Percentiles rank a stretch among this genome's conserved stretches.
Conservation (phyloP, 2,888 invertebrate species). For the Cactoblastis cactorum region DNA sequence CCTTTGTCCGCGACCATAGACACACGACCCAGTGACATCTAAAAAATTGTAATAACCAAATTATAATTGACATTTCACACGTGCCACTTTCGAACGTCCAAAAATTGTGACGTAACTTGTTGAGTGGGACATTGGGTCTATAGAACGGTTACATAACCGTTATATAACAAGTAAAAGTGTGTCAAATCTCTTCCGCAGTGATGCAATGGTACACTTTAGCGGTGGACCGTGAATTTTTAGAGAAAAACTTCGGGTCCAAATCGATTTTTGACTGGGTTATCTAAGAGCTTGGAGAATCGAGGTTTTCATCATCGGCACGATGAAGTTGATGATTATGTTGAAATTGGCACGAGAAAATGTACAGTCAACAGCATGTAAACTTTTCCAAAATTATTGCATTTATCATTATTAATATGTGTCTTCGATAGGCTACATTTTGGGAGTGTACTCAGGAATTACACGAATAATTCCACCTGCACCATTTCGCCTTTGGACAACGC, state of each 20-base stretch:
- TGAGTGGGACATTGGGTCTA: conserved; percentile 74
- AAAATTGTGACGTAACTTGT: conserved; percentile 57
- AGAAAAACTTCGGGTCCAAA: conserved; percentile 2
- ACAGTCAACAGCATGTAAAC: too few relatives aligned
- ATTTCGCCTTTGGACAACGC: too few relatives aligned
- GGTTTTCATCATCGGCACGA: background rate
- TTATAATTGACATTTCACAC: conserved; percentile 57
- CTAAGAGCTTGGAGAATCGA: background rate
- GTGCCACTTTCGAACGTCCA: conserved; percentile 68
- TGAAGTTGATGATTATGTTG: too few relatives aligned
- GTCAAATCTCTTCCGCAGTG: conserved; percentile 63
- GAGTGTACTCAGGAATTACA: too few relatives aligned
- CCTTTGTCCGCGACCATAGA: too few relatives aligned
- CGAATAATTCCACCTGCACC: too few relatives aligned
- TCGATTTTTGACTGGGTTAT: conserved; percentile 1
- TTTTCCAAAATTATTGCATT: too few relatives aligned
- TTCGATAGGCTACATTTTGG: too few relatives aligned
- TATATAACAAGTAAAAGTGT: conserved; percentile 71
- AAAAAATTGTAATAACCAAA: background rate
- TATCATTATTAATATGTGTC: too few relatives aligned
- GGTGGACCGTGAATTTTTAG: conserved; percentile 41
- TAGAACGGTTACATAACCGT: conserved; percentile 64
- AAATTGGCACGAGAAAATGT: too few relatives aligned
- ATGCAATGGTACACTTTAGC: conserved; percentile 50
- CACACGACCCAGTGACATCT: conserved; percentile 5